Evolutionary conservation across 2,888 invertebrate species (phyloP), one percentile per base, ranked within the genome.

Genomic region (Yponomeuta sedellus): DNA sequence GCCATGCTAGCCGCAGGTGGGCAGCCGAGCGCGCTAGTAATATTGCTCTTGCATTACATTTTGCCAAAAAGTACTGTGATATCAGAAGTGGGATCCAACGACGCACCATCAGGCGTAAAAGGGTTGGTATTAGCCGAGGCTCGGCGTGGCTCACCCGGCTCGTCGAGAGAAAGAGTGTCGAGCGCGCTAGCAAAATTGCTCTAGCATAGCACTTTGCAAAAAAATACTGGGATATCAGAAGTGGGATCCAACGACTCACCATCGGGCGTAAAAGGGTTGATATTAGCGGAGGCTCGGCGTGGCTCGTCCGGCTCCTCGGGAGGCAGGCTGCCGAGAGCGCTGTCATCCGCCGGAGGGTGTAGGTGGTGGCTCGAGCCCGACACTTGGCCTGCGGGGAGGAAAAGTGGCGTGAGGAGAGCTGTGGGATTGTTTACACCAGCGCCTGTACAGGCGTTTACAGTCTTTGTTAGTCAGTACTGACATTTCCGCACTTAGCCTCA

Each of bases 231-330:
- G 44, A 16, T 4, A 16, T 52, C 3, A 52, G 11, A 52, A 52
- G 44, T 52, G 12, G 44, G 16, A 16, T 12, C 12, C 4, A 8
- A 16, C 5, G 44, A 69, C 77, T 78, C 66, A 94, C 94, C 95
- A 75, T 94, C 94, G 5, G 96, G 96, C 5, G 96, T 96, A 75
- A 97, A 97, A 0, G 97, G 97, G 86, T 97, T 97, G 61, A 97
- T 94, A 84, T 97, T 97, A 39, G 95, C 96, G 0, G 92, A 77
- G 0, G 94, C 93, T 68, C 92, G 71, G 0, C 77, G 65, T 0
- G 81, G 79, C 59, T 85, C 83, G 69, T 87, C 52, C 77, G 83
- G 66, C 1, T 92, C 91, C 67, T 92, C 91, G 0, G 92, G 84
- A 0, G 85, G 85, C 1, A 88, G 72, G 67, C 87, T 87, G 67